phyloP scores from a whole-genome alignment of 2,888 invertebrate species.

The Morpho deidamia region DNA sequence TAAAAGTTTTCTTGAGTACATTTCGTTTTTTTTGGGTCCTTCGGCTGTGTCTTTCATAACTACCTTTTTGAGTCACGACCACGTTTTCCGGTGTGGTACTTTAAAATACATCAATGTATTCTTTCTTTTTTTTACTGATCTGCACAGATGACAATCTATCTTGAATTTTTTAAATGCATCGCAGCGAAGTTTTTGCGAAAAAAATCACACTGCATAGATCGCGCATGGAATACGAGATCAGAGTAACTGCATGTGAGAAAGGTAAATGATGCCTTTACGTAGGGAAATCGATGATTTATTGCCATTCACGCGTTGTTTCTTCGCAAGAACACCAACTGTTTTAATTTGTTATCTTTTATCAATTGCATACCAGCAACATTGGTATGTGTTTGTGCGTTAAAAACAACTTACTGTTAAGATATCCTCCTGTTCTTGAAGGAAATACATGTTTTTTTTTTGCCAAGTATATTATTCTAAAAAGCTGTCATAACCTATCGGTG shows the following conservation, averaged over 20 bases:
- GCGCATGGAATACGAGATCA: constrained; percentile 41
- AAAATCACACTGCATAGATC: constrained; percentile 37
- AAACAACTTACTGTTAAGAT: too few relatives aligned
- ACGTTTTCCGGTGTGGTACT: too few relatives aligned
- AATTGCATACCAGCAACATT: too few relatives aligned
- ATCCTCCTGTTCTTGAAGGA: too few relatives aligned
- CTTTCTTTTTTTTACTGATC: not conserved
- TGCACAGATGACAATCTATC: not conserved
- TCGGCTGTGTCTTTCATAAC: too few relatives aligned
- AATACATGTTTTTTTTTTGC: too few relatives aligned
- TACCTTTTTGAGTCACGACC: too few relatives aligned
- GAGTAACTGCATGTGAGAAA: constrained; percentile 38
- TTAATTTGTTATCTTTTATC: not conserved
- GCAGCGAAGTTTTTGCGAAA: constrained; percentile 16
- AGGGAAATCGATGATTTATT: constrained; percentile 7
- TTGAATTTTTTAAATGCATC: not conserved
- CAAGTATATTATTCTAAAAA: too few relatives aligned
- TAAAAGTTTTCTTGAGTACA: too few relatives aligned
- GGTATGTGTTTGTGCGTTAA: too few relatives aligned
- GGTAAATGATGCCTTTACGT: constrained; percentile 14
- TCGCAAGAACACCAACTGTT: not conserved
- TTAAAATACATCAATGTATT: not conserved
- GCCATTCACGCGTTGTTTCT: constrained; percentile 4
- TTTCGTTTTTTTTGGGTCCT: too few relatives aligned
- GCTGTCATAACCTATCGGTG: too few relatives aligned